Percentiles rank a stretch among this genome's conserved stretches.
Conservation (phyloP, 2,797 vertebrate species). For the Falco novaeseelandiae region DNA sequence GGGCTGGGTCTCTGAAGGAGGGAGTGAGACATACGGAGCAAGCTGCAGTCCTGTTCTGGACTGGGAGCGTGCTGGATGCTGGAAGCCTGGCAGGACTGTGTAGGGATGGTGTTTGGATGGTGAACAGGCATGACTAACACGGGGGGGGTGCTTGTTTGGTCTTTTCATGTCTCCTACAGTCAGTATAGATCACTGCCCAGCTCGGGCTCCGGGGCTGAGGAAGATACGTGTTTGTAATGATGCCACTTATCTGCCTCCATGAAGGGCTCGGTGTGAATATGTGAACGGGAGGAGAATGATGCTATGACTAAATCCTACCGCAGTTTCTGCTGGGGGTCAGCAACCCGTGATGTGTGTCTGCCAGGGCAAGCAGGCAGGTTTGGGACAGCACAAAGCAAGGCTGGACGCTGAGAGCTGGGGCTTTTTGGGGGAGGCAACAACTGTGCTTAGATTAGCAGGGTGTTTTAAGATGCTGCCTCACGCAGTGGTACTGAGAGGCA, state of each 20-base stretch:
- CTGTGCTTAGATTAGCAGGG: background rate
- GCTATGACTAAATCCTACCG: background rate
- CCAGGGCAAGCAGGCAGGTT: background rate
- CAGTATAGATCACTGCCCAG: background rate
- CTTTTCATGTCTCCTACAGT: rapidly evolving
- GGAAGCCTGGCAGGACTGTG: background rate
- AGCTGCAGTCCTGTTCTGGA: background rate
- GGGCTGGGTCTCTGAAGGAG: background rate
- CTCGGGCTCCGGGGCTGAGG: background rate
- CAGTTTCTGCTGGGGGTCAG: background rate
- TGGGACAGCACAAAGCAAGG: background rate
- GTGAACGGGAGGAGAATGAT: rapidly evolving
- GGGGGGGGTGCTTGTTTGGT: background rate
- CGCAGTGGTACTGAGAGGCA: background rate
- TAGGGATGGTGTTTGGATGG: background rate
- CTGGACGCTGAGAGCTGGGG: background rate
- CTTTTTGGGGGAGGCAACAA: background rate
- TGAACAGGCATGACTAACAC: background rate
- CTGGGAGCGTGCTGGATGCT: background rate
- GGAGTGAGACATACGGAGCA: background rate
- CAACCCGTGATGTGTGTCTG: rapidly evolving
- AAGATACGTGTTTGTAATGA: background rate
- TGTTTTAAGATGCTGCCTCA: background rate
- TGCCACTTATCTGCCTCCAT: background rate
- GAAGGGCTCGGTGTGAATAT: background rate